Conservation (phyloP, 2,113 vertebrate species). For the Illadopsis cleaveri region DNA sequence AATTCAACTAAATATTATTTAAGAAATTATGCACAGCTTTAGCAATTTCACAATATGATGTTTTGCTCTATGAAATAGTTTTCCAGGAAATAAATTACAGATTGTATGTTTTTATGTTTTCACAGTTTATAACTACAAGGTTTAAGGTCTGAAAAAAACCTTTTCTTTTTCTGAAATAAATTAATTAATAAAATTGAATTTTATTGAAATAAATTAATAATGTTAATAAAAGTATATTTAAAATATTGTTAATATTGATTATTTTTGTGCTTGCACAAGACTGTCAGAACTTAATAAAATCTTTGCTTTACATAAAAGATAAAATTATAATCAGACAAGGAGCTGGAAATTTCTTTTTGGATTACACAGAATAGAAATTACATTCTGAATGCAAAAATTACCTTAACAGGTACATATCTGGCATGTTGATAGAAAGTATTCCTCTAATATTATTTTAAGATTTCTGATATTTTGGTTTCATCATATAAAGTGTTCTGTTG, state of each 20-base stretch:
- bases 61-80: neutral
- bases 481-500: neutral
- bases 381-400: neutral
- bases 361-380: neutral
- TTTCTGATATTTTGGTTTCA: neutral
- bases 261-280: fast-evolving
- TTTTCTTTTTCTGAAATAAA: neutral
- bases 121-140: neutral
- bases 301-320: neutral
- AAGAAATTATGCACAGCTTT: neutral
- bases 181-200: neutral
- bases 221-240: neutral
- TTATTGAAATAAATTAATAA: neutral
- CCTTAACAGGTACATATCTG: neutral
- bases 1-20: neutral
- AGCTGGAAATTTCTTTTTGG: fast-evolving
- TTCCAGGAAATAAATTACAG: neutral
- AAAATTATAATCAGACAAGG: neutral
- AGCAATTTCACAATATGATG: neutral
- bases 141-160: neutral
- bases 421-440: neutral
- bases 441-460: neutral
- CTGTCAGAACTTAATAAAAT: neutral
- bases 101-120: neutral
- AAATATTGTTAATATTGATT: neutral